Evolutionary conservation across 2,797 vertebrate species (phyloP).

Genomic region (Pteropus rufus): DNA sequence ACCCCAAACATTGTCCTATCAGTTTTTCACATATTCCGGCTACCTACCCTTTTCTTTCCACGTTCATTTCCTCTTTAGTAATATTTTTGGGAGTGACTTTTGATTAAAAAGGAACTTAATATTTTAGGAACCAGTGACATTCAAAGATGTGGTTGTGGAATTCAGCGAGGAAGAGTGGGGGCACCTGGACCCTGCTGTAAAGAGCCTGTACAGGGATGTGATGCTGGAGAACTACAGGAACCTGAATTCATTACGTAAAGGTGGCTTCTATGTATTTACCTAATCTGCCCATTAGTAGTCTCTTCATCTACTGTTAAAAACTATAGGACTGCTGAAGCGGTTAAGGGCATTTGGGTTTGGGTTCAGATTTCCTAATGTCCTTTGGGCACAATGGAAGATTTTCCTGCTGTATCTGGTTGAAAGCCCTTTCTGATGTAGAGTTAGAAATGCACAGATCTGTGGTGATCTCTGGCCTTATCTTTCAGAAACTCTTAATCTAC

Average conservation of each 20-base stretch:
- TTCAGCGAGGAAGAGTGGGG: conserved; percentile 65
- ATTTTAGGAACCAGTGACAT: conserved; percentile 66
- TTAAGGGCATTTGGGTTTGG: not conserved
- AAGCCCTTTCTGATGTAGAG: not conserved
- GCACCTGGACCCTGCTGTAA: conserved; percentile 44
- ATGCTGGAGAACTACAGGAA: conserved; percentile 69
- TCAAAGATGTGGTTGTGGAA: conserved; percentile 68
- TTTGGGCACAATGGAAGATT: not conserved
- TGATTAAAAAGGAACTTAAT: conserved; percentile 48
- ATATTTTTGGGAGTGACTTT: not conserved
- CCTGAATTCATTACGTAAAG: conserved; percentile 37
- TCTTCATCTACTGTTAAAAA: not conserved
- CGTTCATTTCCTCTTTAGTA: not conserved
- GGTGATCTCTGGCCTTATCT: not conserved
- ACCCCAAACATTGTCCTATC: not conserved
- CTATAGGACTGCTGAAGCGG: not conserved
- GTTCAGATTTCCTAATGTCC: not conserved
- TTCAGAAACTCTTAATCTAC: not conserved
- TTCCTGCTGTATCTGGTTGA: not conserved
- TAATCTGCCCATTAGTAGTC: not conserved
- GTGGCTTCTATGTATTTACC: not conserved
- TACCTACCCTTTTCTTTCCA: not conserved
- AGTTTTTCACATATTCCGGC: not conserved
- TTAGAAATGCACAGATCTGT: not conserved
- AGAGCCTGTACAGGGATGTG: conserved; percentile 51